These are phyloP conservation scores for Chrosomus eos DNA, from an alignment of 2,797 vertebrate genomes.

Conservation along the genomic window DNA sequence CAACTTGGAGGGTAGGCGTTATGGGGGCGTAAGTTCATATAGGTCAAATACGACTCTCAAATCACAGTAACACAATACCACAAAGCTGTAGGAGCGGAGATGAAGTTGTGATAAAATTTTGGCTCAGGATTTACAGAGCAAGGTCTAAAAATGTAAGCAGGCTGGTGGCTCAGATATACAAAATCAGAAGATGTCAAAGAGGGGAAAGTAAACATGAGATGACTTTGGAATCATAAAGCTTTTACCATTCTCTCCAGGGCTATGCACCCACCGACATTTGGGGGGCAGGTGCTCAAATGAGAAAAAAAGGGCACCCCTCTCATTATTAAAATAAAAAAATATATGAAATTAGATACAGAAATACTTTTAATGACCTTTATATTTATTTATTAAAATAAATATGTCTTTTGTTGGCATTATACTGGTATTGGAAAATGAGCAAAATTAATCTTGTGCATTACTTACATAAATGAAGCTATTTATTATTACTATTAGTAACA, in stretches of 20 bases:
- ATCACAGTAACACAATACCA: constrained; percentile 19
- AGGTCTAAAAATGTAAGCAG: constrained; percentile 23
- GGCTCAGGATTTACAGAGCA: constrained; percentile 13
- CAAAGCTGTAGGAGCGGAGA: not conserved
- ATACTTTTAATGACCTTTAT: not conserved
- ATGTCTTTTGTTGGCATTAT: not conserved
- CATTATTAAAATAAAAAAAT: not conserved
- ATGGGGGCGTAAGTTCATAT: constrained; percentile 26
- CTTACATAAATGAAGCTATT: not conserved
- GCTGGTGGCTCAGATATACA: constrained; percentile 22
- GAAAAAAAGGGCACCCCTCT: not conserved
- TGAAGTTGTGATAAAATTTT: constrained; percentile 16
- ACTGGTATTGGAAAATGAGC: no score
- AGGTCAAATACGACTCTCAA: constrained; percentile 41
- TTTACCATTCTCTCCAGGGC: constrained; percentile 24
- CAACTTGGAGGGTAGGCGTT: constrained; percentile 46
- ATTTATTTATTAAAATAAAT: not conserved
- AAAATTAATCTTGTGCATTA: no score
- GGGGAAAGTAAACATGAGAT: constrained; percentile 13
- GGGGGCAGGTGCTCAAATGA: not conserved
- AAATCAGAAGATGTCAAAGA: constrained; percentile 37
- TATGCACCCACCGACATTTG: not conserved
- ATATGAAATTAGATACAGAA: not conserved
- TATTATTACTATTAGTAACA: not conserved
- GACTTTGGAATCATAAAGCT: not conserved